Evolutionary conservation across 2,113 vertebrate genomes (phyloP), one percentile per base, ranked within the genome.

Genomic region (Percopsis transmontana): DNA sequence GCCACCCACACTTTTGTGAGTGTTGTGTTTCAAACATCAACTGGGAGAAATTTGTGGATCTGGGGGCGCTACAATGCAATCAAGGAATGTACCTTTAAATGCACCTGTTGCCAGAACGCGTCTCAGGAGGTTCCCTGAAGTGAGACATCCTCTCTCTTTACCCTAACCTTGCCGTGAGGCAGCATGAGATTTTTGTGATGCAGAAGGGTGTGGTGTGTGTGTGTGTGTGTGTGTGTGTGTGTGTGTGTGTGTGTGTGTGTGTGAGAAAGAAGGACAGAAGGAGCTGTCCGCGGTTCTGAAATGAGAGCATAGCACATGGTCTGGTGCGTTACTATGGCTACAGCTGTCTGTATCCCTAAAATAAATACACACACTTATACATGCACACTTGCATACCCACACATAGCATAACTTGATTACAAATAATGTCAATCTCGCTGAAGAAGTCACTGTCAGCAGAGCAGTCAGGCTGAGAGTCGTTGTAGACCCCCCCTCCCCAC

Each of bases 251-350:
- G 42, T 4, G 40, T n/a, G n/a, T n/a, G n/a, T n/a, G n/a, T n/a
- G 33, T 52, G 48, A 62, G 12, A 19, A 18, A 21, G 27, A 16
- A 41, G 41, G 18, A 57, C 1, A 56, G 66, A 69, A 51, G 16
- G 80, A 73, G 68, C 73, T 81, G 82, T 83, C 77, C 72, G 0
- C 68, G 75, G 77, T 67, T 4, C 75, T 86, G 80, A 86, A 88
- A 87, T 67, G 66, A 82, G 82, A 86, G 75, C 74, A 18, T 66
- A 66, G 82, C 72, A 75, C 70, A 58, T 76, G 82, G 77, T 68
- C 79, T 66, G 63, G 55, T 81, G 77, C 54, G 88, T 90, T 90
- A 76, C 88, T 87, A 90, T 90, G 87, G 81, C 79, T 86, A 90
- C 87, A 82, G 84, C 70, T 83, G 77, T 80, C 79, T 81, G 77